These are phyloP conservation scores for Artibeus jamaicensis DNA, from an alignment of 2,797 vertebrate genomes.

Conservation along the genomic window DNA sequence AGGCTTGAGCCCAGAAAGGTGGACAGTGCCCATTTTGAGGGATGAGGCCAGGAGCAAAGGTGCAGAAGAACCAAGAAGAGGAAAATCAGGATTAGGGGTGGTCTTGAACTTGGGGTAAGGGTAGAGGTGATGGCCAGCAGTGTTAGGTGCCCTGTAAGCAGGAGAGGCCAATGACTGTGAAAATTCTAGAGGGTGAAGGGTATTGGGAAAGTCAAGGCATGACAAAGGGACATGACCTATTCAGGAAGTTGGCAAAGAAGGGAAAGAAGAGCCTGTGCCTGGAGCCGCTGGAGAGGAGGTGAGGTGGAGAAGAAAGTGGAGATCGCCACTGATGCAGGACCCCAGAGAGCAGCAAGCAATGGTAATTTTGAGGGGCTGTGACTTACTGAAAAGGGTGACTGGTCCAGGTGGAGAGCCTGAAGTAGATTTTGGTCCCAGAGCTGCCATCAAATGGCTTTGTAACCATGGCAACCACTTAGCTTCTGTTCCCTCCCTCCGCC, in stretches of 20 bases:
- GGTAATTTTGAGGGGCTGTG: neutral
- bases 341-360: neutral
- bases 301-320: neutral
- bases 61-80: neutral
- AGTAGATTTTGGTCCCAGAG: conserved; percentile 13
- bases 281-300: neutral
- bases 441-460: conserved; percentile 26
- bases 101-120: neutral
- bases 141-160: neutral
- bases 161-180: neutral
- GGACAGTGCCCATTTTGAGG: neutral
- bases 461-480: conserved; percentile 2
- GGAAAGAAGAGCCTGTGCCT: neutral
- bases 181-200: neutral
- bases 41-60: neutral
- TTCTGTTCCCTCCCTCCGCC: neutral
- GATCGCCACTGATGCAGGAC: neutral
- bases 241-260: neutral
- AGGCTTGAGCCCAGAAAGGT: neutral
- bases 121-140: neutral
- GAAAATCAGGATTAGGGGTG: neutral
- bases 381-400: neutral
- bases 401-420: neutral
- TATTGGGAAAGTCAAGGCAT: neutral
- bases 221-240: neutral